phyloP scores from a whole-genome alignment of 1,140 invertebrate species.

The Drosophila oshimai region DNA sequence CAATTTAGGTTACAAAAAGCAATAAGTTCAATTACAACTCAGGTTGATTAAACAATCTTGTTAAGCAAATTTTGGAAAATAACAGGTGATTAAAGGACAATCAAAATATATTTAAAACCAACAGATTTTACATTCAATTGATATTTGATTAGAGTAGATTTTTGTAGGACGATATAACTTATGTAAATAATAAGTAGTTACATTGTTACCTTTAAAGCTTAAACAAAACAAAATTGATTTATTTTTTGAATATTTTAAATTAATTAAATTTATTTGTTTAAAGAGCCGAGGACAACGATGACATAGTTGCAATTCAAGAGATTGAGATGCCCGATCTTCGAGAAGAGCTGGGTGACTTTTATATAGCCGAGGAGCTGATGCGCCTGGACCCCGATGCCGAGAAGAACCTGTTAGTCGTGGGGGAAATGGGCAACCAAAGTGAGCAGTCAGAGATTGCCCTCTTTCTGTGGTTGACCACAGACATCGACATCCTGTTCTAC shows the following conservation, averaged over 20 bases:
- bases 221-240: too few relatives aligned
- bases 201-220: too few relatives aligned
- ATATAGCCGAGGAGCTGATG: slow-evolving; percentile 69
- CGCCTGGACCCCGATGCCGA: slow-evolving; percentile 1
- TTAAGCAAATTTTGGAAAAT: too few relatives aligned
- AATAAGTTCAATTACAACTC: too few relatives aligned
- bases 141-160: too few relatives aligned
- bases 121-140: too few relatives aligned
- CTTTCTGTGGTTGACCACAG: slow-evolving; percentile 61
- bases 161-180: too few relatives aligned
- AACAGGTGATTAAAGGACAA: too few relatives aligned
- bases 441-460: slow-evolving; percentile 29
- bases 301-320: slow-evolving; percentile 60
- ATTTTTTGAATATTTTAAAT: not conserved
- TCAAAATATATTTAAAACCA: too few relatives aligned
- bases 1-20: too few relatives aligned
- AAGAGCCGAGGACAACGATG: slow-evolving; percentile 73
- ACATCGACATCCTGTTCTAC: slow-evolving; percentile 42
- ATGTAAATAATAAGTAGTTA: too few relatives aligned
- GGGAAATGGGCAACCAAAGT: slow-evolving; percentile 20
- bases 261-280: not conserved
- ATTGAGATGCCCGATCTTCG: slow-evolving; percentile 51
- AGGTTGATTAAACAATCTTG: too few relatives aligned
- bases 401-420: slow-evolving; percentile 46
- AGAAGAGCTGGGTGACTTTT: slow-evolving; percentile 55